Base-by-base conservation (phyloP, 2,888 invertebrate species). In the Balanococcus diminutus region DNA sequence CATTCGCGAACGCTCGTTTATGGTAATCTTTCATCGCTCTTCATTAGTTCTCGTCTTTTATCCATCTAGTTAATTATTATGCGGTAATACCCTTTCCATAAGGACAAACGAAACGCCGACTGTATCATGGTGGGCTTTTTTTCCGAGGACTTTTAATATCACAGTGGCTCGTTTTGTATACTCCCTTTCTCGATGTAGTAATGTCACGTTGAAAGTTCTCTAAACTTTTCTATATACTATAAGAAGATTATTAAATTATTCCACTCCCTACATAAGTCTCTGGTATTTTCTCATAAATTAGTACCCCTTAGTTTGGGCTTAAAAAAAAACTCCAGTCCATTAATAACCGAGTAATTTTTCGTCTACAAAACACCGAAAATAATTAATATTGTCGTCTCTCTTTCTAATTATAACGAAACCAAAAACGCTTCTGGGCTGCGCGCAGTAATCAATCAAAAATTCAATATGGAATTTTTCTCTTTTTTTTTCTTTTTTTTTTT, bases 1-100 rank as follows among this genome's bases (percentile, higher is more conserved):
- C 82, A 82, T 82, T 82, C 82, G 82, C 82, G 82, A 82, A 82
- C 82, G 82, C 14, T 51, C 82, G 51, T 82, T 51, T 82, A 82
- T 82, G 39, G 28, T 51, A 82, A 82, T 82, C 51, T 82, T 83
- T 83, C 83, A 83, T 83, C 83, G 83, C 61, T 83, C 83, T 83
- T 83, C 83, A 83, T 83, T 83, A 83, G 83, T 83, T 83, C 56
- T 83, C 83, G 83, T 83, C 83, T 83, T 83, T 83, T 83, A 83
- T 83, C 83, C 83, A 83, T 83, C 83, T 83, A 61, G 83, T 61
- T 83, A 83, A 83, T 83, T 83, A 83, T 83, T 83, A 56, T 83
- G 83, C 83, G 83, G 83, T 83, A 83, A 83, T 83, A 61, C 83
- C 83, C 83, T 83, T 67, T 83, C 83, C 83, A 61, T 36, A 11